phyloP scores from a whole-genome alignment of 2,797 vertebrate species.

The Acestrorhynchus altus region DNA sequence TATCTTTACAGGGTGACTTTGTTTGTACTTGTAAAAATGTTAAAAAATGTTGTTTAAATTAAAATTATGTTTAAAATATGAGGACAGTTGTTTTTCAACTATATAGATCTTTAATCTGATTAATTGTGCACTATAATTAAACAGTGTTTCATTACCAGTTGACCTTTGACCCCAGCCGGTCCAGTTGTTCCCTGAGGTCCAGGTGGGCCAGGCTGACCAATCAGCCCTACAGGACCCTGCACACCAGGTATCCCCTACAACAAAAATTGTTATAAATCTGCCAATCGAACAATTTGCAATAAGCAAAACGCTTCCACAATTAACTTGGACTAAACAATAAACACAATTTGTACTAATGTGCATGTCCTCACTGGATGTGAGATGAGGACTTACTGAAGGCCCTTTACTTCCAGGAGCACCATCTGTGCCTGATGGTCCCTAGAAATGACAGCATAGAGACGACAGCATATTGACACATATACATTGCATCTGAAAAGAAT shows the following conservation, averaged over 20 bases:
- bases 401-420: slow-evolving; percentile 87
- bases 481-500: no score
- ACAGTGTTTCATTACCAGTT: slow-evolving; percentile 78
- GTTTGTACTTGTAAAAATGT: no score
- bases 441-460: slow-evolving; percentile 38
- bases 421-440: slow-evolving; percentile 88
- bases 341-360: background rate
- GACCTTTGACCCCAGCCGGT: slow-evolving; percentile 88
- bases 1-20: no score
- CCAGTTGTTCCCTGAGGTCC: slow-evolving; percentile 93
- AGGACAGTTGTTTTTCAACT: no score
- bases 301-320: background rate
- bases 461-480: no score
- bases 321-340: background rate
- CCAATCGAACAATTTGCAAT: background rate
- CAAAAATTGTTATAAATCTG: background rate
- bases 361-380: background rate
- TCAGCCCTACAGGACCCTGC: slow-evolving; percentile 83
- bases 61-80: no score
- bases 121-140: background rate
- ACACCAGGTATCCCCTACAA: slow-evolving; percentile 85
- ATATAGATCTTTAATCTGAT: no score
- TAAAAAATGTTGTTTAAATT: no score
- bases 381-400: slow-evolving; percentile 80
- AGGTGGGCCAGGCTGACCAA: slow-evolving; percentile 85